phyloP scores from a whole-genome alignment of 2,888 invertebrate genomes.

The Phyllotreta cruciferae region DNA sequence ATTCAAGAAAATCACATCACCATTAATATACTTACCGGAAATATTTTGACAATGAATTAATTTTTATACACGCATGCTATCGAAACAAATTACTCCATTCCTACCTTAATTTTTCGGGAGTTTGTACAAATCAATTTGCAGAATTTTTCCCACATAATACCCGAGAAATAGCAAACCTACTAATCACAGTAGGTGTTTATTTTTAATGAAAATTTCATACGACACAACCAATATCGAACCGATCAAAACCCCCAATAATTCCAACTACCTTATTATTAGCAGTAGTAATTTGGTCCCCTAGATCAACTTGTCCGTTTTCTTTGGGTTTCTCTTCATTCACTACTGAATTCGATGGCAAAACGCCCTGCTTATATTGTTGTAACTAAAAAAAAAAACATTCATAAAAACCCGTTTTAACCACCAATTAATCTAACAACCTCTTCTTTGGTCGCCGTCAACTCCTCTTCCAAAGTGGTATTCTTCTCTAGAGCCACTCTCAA shows the following conservation, averaged over 20 bases:
- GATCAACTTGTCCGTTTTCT: constrained; percentile 78
- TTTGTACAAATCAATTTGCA: too few relatives aligned
- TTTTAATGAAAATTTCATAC: too few relatives aligned
- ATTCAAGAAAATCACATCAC: too few relatives aligned
- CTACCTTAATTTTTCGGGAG: too few relatives aligned
- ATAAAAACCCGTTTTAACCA: neutral
- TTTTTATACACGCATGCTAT: too few relatives aligned
- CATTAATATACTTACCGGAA: too few relatives aligned
- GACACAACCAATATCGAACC: neutral
- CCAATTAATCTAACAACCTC: constrained; percentile 71
- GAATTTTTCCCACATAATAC: too few relatives aligned
- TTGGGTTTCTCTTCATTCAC: constrained; percentile 72
- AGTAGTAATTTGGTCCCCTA: constrained; percentile 63
- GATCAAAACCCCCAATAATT: neutral
- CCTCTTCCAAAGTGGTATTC: constrained; percentile 95
- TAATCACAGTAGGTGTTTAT: too few relatives aligned
- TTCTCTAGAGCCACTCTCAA: constrained; percentile 95
- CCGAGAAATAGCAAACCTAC: too few relatives aligned
- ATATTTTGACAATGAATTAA: too few relatives aligned
- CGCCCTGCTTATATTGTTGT: constrained; percentile 82
- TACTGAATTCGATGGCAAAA: constrained; percentile 67
- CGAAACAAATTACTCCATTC: too few relatives aligned
- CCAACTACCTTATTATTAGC: constrained; percentile 50
- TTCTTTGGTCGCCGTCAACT: constrained; percentile 93
- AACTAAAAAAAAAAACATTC: constrained; percentile 63